Percentiles rank a stretch among this genome's conserved stretches.
phyloP scores from a whole-genome alignment of 1,140 invertebrate genomes.

The Parasteatoda tepidariorum region DNA sequence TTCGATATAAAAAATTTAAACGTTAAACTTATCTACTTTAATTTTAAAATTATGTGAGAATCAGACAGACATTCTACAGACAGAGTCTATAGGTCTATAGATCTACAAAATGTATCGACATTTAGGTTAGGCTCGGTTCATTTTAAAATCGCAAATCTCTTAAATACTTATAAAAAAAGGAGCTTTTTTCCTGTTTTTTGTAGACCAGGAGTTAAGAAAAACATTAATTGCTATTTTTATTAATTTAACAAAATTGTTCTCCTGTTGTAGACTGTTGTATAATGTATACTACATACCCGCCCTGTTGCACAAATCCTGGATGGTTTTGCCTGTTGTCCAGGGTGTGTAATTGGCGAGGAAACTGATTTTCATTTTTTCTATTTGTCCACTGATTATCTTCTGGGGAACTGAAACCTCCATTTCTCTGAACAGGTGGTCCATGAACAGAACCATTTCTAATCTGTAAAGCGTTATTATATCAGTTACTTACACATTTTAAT shows the following conservation, averaged over 20 bases:
- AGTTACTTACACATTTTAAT: too few relatives aligned
- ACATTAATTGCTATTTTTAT: too few relatives aligned
- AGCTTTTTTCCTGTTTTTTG: too few relatives aligned
- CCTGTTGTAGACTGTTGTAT: too few relatives aligned
- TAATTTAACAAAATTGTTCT: too few relatives aligned
- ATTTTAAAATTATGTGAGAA: not conserved
- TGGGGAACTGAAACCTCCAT: not conserved
- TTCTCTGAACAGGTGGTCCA: not conserved
- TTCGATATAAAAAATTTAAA: not conserved
- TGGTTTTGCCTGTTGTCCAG: conserved; percentile 3
- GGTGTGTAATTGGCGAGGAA: not conserved
- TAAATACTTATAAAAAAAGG: too few relatives aligned
- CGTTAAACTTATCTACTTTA: not conserved
- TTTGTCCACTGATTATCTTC: conserved; percentile 1
- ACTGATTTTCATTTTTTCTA: not conserved
- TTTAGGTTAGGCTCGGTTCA: too few relatives aligned
- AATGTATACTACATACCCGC: conserved; percentile 11
- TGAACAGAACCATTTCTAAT: conserved; percentile 29
- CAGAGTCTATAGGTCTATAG: too few relatives aligned
- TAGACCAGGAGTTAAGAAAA: too few relatives aligned
- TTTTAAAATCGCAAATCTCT: too few relatives aligned
- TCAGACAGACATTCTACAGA: not conserved
- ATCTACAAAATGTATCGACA: too few relatives aligned
- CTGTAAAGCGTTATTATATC: not conserved
- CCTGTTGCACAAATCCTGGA: not conserved